phyloP scores from a whole-genome alignment of 2,797 vertebrate genomes.

The Acrossocheilus wenchowensis region DNA sequence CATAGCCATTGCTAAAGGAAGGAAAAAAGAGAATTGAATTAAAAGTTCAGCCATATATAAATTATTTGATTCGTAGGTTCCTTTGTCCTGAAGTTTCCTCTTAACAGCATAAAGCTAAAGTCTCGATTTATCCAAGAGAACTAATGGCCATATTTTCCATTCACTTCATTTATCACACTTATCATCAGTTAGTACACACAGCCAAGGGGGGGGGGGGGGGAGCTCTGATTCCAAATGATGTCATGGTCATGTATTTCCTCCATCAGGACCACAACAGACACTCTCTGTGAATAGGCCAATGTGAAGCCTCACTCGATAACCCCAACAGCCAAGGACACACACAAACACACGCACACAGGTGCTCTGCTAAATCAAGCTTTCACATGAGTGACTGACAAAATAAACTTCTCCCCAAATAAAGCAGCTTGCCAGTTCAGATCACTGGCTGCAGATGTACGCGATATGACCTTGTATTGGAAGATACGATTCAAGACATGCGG shows the following conservation, averaged over 20 bases:
- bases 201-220: neutral
- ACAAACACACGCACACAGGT: neutral
- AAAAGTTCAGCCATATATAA: neutral
- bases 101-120: conserved; percentile 14
- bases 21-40: conserved; percentile 23
- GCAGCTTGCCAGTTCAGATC: neutral
- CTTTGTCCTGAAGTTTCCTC: conserved; percentile 12
- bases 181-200: conserved; percentile 13
- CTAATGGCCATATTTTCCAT: neutral
- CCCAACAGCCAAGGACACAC: neutral
- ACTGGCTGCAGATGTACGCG: neutral
- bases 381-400: conserved; percentile 13
- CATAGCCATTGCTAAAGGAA: conserved; percentile 72
- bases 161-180: conserved; percentile 33
- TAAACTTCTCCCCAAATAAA: conserved; percentile 20
- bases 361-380: neutral
- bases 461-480: conserved; percentile 23
- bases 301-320: neutral
- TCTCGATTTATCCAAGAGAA: conserved; percentile 8
- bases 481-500: neutral
- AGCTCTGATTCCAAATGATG: conserved; percentile 28
- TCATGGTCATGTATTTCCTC: conserved; percentile 18
- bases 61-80: neutral
- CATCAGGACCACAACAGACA: conserved; percentile 25
- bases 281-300: neutral